A percentile compares a stretch with the other conserved stretches of the same genome.
phyloP scores from a whole-genome alignment of 2,113 vertebrate species.

The Chaenogobius annularis region DNA sequence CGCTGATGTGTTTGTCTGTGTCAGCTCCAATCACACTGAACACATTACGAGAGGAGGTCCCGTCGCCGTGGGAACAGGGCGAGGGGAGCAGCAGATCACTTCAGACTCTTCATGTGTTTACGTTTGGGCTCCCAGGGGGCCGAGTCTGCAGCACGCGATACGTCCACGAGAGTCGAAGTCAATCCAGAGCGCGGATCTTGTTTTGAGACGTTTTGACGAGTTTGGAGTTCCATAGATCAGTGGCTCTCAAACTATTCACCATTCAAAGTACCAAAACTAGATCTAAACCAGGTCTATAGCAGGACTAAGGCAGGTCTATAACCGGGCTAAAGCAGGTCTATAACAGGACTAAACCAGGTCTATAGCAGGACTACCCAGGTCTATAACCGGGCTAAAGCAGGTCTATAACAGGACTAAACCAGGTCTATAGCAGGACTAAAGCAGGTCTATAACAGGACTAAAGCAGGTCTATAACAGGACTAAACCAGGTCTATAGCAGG shows the following conservation, averaged over 20 bases:
- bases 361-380: too few relatives aligned
- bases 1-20: conserved; percentile 4
- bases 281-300: not conserved
- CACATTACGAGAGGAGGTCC: conserved; percentile 2
- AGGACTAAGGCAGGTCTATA: too few relatives aligned
- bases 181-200: not conserved
- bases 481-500: too few relatives aligned
- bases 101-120: not conserved
- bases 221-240: not conserved
- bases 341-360: too few relatives aligned
- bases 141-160: not conserved
- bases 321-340: too few relatives aligned
- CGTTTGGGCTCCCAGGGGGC: not conserved
- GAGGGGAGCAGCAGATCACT: not conserved
- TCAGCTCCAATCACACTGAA: conserved; percentile 21
- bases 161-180: not conserved
- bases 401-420: too few relatives aligned
- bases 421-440: too few relatives aligned
- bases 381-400: too few relatives aligned
- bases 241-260: not conserved
- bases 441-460: too few relatives aligned
- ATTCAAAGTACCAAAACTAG: not conserved
- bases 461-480: too few relatives aligned
- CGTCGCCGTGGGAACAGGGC: not conserved
- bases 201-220: not conserved